These are phyloP conservation scores for Drosophila ambigua DNA, from an alignment of 1,140 invertebrate genomes.

Conservation along the genomic window DNA sequence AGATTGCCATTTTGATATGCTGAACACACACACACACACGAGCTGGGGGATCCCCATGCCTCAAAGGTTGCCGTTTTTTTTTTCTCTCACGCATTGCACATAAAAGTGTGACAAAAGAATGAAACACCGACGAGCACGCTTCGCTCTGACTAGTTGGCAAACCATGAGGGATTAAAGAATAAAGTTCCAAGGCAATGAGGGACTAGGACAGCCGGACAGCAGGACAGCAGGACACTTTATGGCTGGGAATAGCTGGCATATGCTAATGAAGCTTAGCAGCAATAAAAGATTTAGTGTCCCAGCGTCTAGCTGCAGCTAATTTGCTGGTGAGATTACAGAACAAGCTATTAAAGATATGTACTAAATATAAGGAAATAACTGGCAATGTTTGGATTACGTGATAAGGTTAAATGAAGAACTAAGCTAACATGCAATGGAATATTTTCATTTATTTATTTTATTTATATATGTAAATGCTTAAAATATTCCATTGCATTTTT, in stretches of 20 bases:
- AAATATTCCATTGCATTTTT: too few species aligned
- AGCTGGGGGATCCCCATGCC: background rate
- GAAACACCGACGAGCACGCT: conserved; percentile 17
- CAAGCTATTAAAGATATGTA: background rate
- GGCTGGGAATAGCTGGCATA: conserved; percentile 5
- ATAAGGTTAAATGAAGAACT: background rate
- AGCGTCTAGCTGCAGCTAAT: background rate
- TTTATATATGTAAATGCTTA: too few species aligned
- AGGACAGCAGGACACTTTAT: conserved; percentile 13
- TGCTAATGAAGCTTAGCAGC: conserved; percentile 12
- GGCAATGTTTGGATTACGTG: background rate
- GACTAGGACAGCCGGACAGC: background rate
- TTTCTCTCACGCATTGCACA: conserved; percentile 40
- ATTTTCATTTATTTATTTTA: too few species aligned
- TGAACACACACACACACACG: conserved; percentile 20
- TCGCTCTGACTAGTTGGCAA: conserved; percentile 27
- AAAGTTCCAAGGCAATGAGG: conserved; percentile 9
- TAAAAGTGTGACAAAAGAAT: conserved; percentile 48
- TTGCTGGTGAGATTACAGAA: background rate
- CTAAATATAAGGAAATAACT: too few species aligned
- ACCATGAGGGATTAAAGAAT: conserved; percentile 21
- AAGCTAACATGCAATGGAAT: too few species aligned
- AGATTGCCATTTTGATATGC: conserved; percentile 54
- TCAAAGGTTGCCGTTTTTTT: conserved; percentile 17
- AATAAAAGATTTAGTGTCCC: conserved; percentile 21